Conservation (phyloP, 2,888 invertebrate species). For the Trachelus tabidus region DNA sequence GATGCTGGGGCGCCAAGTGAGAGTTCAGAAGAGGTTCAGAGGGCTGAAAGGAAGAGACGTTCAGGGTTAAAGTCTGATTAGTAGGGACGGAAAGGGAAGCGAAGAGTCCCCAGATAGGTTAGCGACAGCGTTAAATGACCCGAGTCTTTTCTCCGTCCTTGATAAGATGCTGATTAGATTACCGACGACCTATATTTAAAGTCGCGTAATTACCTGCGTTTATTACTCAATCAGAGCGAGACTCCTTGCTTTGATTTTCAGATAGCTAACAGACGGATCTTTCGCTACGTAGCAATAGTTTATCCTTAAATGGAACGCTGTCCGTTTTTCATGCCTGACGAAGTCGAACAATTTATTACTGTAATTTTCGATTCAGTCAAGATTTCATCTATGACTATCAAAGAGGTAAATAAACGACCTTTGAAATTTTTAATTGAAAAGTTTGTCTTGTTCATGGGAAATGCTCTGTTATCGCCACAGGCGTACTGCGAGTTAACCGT, state of each 20-base stretch:
- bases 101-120: conserved; percentile 22
- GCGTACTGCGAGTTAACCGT: not conserved
- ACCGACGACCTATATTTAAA: conserved; percentile 16
- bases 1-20: conserved; percentile 1
- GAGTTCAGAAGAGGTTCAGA: conserved; percentile 8
- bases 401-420: not conserved
- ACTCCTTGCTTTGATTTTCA: not conserved
- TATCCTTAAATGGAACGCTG: not conserved
- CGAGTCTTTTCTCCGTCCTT: conserved; percentile 16
- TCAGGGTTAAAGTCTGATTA: conserved; percentile 26
- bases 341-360: not conserved
- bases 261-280: not conserved
- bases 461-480: not conserved
- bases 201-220: conserved; percentile 17
- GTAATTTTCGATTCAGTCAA: not conserved
- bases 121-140: conserved; percentile 21
- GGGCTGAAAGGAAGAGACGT: conserved; percentile 14
- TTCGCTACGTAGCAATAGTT: not conserved
- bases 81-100: conserved; percentile 13
- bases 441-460: not conserved
- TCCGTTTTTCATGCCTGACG: not conserved
- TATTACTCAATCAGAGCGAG: conserved; percentile 27
- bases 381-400: not conserved
- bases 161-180: conserved; percentile 26
- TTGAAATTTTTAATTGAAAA: not conserved